Evolutionary conservation across 2,113 vertebrate genomes (phyloP), one percentile per base, ranked within the genome.

Genomic region (Eleginops maclovinus): DNA sequence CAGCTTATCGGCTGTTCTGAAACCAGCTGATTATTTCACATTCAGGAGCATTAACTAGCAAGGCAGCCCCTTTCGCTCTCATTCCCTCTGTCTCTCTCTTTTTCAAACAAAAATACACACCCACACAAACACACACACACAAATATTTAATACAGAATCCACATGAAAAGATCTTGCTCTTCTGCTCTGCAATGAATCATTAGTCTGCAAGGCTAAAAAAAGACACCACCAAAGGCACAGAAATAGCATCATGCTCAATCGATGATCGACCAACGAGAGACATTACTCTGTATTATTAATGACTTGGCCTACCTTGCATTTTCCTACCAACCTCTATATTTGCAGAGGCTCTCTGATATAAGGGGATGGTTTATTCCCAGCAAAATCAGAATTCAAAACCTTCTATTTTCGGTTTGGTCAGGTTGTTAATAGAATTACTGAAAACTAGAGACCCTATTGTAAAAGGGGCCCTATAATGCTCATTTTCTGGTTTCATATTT

Each of bases 161-260:
- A 81, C 63, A 79, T 76, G 41, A 87, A 87, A 82, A 75, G 70
- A 55, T 83, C 68, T 56, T 84, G 50, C 76, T 86, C 69, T 67
- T 80, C 73, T 84, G 70, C 64, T 77, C 65, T 82, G 83, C 70
- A 68, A 21, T 87, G 78, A 86, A 79, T 88, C 79, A 87, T 87
- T 80, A 85, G 68, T 82, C 74, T 82, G 87, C 68, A 62, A 31
- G 46, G 75, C 86, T 89, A 89, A 87, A 92, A 89, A 81, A 91
- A 90, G 87, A 82, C 73, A 53, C 66, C 15, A 72, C 56, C 74
- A 85, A 81, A 83, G 68, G 71, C 68, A 67, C 84, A 67, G 85
- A 78, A 90, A 92, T 88, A 90, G 87, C 68, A 84, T 87, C 83
- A 79, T 10, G 71, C 61, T 71, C 84, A 70, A 88, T 92, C 85